phyloP scores from a whole-genome alignment of 2,797 vertebrate genomes.

The Tokudaia tokunoshimensis region DNA sequence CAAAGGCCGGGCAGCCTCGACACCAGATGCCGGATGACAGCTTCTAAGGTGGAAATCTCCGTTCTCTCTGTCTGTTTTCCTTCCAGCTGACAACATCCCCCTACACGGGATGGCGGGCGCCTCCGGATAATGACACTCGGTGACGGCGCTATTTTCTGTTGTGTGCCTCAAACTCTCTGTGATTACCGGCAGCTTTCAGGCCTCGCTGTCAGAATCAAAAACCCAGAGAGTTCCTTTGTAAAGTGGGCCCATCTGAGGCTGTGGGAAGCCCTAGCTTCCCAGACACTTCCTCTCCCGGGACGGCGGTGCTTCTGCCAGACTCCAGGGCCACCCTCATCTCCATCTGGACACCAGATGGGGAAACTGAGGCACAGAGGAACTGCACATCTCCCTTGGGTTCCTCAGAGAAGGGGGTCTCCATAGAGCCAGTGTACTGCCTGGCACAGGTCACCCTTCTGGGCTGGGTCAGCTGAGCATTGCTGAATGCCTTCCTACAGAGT shows the following conservation, averaged over 20 bases:
- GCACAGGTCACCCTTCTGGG: fast-evolving
- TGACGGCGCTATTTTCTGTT: neutral
- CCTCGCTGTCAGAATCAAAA: conserved; percentile 17
- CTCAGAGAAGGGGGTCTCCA: fast-evolving
- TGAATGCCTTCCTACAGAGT: neutral
- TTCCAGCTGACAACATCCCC: neutral
- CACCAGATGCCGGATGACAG: neutral
- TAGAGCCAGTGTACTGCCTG: fast-evolving
- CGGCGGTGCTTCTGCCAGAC: fast-evolving
- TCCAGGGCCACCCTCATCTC: fast-evolving
- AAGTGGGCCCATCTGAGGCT: conserved; percentile 24
- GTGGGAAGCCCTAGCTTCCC: neutral
- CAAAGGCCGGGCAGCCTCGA: neutral
- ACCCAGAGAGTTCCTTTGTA: neutral
- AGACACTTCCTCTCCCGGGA: neutral
- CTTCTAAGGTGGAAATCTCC: neutral
- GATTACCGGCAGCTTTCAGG: conserved; percentile 42
- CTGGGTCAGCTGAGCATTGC: neutral
- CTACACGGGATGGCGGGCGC: neutral
- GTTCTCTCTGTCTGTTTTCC: fast-evolving
- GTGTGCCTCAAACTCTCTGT: conserved; percentile 10
- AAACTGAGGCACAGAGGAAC: neutral
- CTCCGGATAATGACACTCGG: fast-evolving
- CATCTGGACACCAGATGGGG: neutral
- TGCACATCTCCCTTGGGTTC: neutral